Conservation (phyloP, 2,888 invertebrate genomes). For the Leptopilina drosophilae region DNA sequence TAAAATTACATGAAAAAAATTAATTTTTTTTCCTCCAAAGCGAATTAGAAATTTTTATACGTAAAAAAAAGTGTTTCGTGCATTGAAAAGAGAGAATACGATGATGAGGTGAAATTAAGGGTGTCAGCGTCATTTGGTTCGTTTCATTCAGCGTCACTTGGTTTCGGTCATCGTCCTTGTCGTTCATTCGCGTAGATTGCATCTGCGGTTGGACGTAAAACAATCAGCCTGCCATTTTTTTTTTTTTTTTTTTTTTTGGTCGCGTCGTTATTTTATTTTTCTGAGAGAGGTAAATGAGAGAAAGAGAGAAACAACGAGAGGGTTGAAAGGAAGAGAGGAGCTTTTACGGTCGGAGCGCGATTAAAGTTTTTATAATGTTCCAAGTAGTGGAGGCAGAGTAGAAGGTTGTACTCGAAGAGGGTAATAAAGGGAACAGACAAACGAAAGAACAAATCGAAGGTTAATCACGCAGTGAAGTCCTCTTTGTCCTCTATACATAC, state of each 20-base stretch:
- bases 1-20: too few species aligned
- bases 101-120: neutral
- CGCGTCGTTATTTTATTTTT: conserved; percentile 61
- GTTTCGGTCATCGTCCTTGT: conserved; percentile 51
- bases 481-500: conserved; percentile 16
- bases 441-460: conserved; percentile 42
- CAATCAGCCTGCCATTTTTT: conserved; percentile 64
- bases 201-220: conserved; percentile 70
- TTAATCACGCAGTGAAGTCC: conserved; percentile 31
- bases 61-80: too few species aligned
- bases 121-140: conserved; percentile 34
- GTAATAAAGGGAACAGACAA: conserved; percentile 28
- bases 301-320: conserved; percentile 43
- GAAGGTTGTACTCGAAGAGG: conserved; percentile 32
- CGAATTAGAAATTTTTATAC: too few species aligned
- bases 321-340: conserved; percentile 50
- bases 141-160: conserved; percentile 29
- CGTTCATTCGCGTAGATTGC: conserved; percentile 62
- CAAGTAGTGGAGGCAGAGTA: conserved; percentile 44
- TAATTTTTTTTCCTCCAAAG: too few species aligned
- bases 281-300: conserved; percentile 49
- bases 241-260: conserved; percentile 56
- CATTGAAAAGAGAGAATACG: too few species aligned
- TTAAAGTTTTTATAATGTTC: conserved; percentile 64
- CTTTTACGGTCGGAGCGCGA: conserved; percentile 63